Percentiles rank a stretch among this genome's conserved stretches.
Conservation (phyloP, 30 jellyfish, hydroid and myxozoan genomes). For the Phacellophora camtschatica region DNA sequence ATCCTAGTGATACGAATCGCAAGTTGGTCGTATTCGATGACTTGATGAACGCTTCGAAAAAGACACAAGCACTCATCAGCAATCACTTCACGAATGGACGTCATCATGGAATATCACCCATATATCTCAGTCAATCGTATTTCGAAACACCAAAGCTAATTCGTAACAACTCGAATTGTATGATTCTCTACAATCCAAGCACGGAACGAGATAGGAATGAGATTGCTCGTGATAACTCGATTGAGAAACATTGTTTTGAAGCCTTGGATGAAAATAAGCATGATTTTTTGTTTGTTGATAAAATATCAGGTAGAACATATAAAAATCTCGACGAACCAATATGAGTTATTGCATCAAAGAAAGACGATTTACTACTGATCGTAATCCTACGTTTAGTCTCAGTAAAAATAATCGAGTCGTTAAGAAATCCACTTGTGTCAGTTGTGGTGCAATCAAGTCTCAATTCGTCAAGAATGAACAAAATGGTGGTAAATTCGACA, state of each 20-base stretch:
- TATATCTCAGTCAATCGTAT: neutral
- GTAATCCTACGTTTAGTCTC: neutral
- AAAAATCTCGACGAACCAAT: neutral
- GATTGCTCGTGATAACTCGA: neutral
- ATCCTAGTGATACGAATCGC: neutral
- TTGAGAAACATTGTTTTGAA: neutral
- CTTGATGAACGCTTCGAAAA: neutral
- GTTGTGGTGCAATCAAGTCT: neutral
- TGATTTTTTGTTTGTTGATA: neutral
- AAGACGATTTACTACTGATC: neutral
- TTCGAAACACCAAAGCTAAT: neutral
- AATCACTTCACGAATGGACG: neutral
- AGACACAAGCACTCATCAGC: neutral
- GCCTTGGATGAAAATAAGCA: neutral
- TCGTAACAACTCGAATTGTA: neutral
- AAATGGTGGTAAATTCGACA: neutral
- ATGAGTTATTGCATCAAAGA: neutral
- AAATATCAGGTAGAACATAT: neutral
- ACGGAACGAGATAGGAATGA: neutral
- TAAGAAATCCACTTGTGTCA: neutral
- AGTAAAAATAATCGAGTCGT: neutral
- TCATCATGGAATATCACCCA: neutral
- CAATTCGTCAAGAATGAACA: neutral
- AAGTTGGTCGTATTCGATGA: neutral
- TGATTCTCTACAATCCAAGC: neutral